Base-by-base conservation (phyloP, 1,140 invertebrate species). In the Microvelia longipes region DNA sequence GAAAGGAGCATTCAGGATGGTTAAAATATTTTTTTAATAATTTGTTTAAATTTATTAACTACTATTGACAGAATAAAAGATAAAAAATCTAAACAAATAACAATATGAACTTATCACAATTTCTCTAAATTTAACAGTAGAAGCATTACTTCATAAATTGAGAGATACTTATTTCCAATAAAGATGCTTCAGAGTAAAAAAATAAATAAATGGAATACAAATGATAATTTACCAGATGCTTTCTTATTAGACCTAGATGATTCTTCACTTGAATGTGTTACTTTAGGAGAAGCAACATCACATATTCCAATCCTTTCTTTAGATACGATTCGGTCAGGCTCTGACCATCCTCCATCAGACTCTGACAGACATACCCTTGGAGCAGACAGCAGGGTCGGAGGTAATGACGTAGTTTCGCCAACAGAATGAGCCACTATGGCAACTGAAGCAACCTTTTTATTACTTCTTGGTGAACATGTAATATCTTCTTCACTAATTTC, bases 261-360 rank as follows among this genome's bases (percentile, higher is more conserved):
- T n/a, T 30, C 71, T 19, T 73, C 66, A 27, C 64, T 29, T 15
- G 60, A 68, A 26, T 50, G 24, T 1, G 26, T 2, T 67, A 29
- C 24, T 15, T 5, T 62, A n/a, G 29, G 27, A 1, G 50, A 27
- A n/a, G 64, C 25, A 25, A 77, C 81, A 28, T 83, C 82, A 68
- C 80, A 82, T 2, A 92, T 78, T 1, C 90, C 90, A 62, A 92
- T 91, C 71, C 90, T 82, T 0, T 87, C 88, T 69, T 88, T 77
- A 0, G 90, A 92, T 0, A 92, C 89, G 69, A 84, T 86, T 70
- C 89, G 83, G 75, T 93, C 91, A 0, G 90, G 90, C 76, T 92
- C 90, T 0, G 90, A 92, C 86, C 90, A 93, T n/a, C 88, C 86
- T 25, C 87, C 86, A 75, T 93, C 91, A 0, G 88, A 90, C 76